Evolutionary conservation across 1,140 invertebrate genomes (phyloP).

Genomic region (Littorina saxatilis): DNA sequence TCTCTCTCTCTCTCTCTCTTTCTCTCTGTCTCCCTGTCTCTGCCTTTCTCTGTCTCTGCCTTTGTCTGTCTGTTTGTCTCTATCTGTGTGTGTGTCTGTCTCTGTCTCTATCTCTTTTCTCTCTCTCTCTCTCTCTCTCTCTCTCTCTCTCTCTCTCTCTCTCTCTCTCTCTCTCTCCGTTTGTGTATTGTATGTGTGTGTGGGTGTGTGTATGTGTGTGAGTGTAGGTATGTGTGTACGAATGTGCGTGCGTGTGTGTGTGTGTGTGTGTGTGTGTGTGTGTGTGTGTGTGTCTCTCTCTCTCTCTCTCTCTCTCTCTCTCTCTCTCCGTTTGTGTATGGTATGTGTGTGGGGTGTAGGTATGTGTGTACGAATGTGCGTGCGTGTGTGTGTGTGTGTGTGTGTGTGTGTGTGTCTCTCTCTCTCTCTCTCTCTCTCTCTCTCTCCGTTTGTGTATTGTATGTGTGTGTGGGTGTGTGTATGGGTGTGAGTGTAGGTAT

Average conservation of each 20-base stretch:
- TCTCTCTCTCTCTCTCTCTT: no score
- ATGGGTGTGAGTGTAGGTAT: neutral
- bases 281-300: slow-evolving; percentile 5
- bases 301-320: neutral
- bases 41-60: no score
- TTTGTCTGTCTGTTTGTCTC: no score
- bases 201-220: slow-evolving; percentile 21
- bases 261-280: neutral
- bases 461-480: neutral
- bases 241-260: slow-evolving; percentile 3
- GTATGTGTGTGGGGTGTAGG: neutral
- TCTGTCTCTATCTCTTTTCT: no score
- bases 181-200: neutral
- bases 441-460: no score
- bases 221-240: slow-evolving; percentile 9
- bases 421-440: neutral
- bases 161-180: no score
- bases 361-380: neutral
- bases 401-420: neutral
- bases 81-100: no score
- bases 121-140: no score
- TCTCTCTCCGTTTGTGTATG: neutral
- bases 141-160: no score
- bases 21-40: no score
- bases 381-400: slow-evolving; percentile 4